Evolutionary conservation across 2,113 vertebrate species (phyloP).

Genomic region (Raja brachyura): DNA sequence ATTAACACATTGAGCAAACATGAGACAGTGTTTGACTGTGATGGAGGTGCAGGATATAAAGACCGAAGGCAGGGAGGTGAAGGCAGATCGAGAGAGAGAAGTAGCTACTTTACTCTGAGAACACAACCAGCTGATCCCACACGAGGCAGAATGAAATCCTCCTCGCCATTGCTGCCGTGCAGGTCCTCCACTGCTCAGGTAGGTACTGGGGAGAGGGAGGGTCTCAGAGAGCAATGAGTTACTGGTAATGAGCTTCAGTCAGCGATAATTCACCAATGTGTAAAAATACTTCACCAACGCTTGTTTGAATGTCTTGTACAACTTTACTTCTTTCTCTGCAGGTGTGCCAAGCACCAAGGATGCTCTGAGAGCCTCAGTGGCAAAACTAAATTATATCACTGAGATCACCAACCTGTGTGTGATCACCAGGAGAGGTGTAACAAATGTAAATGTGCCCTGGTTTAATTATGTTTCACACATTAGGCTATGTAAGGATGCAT

Average conservation of each 20-base stretch:
- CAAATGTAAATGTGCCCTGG: too few species aligned
- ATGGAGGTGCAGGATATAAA: not conserved
- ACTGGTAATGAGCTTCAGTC: not conserved
- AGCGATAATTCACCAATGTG: not conserved
- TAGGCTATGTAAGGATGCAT: too few species aligned
- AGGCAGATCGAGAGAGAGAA: slow-evolving; percentile 3
- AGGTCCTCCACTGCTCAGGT: slow-evolving; percentile 34
- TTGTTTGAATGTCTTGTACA: not conserved
- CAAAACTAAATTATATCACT: not conserved
- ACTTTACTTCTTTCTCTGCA: not conserved
- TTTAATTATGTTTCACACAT: not conserved
- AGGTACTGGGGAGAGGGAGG: not conserved
- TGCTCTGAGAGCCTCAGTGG: not conserved
- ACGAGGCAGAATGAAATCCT: slow-evolving; percentile 22
- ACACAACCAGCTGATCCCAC: not conserved
- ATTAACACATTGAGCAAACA: not conserved
- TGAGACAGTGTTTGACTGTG: slow-evolving; percentile 27
- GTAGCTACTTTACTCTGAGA: not conserved
- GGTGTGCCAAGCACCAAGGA: not conserved
- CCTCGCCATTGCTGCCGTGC: slow-evolving; percentile 2
- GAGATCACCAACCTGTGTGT: slow-evolving; percentile 8
- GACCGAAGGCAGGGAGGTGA: not conserved
- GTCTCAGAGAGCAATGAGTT: not conserved
- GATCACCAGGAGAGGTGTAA: not conserved
- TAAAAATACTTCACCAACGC: not conserved